Evolutionary conservation across 2,797 vertebrate genomes (phyloP).

Genomic region (Anas bernieri): DNA sequence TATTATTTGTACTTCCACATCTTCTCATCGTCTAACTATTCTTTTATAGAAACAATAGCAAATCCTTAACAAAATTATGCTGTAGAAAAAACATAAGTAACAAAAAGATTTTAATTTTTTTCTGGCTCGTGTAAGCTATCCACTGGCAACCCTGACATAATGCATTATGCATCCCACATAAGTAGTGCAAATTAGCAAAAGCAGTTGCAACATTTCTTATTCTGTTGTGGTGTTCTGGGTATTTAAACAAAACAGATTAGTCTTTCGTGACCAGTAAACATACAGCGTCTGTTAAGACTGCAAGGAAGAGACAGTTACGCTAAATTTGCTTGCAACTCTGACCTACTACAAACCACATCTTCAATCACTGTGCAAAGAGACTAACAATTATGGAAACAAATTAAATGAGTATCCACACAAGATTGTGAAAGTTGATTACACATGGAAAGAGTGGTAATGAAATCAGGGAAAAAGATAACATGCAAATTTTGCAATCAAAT

Average conservation of each 20-base stretch:
- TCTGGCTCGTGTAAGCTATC: neutral
- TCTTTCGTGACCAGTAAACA: slow-evolving; percentile 9
- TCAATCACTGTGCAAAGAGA: neutral
- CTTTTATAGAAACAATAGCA: neutral
- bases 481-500: neutral
- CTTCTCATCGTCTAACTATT: neutral
- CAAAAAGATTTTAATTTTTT: neutral
- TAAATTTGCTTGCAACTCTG: neutral
- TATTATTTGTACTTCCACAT: neutral
- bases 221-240: neutral
- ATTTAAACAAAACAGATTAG: slow-evolving; percentile 25
- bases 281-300: neutral
- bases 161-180: neutral
- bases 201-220: slow-evolving; percentile 17
- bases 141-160: neutral
- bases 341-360: neutral
- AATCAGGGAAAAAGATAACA: neutral
- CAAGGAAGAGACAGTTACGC: slow-evolving; percentile 5
- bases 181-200: slow-evolving; percentile 9
- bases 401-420: neutral
- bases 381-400: neutral
- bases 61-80: neutral
- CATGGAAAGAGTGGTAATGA: neutral
- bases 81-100: neutral
- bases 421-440: neutral